Evolutionary conservation across 2,888 invertebrate species (phyloP).

Genomic region (Nomada fucata): DNA sequence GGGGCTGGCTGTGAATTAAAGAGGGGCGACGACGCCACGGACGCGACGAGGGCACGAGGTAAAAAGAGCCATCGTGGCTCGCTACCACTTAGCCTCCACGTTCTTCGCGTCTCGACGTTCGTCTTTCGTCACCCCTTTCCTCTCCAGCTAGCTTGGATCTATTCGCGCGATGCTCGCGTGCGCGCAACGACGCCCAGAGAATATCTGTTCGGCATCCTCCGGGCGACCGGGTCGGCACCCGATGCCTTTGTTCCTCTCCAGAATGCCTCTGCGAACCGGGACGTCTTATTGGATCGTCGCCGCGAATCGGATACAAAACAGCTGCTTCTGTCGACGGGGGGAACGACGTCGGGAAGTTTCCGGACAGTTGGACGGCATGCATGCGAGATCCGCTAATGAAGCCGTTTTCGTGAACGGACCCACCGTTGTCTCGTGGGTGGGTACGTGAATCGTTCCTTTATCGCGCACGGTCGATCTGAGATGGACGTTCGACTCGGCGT

Average conservation of each 20-base stretch:
- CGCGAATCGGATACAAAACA: neutral
- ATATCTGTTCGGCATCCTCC: too few relatives aligned
- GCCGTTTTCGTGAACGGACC: conserved; percentile 73
- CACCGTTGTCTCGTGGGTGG: conserved; percentile 72
- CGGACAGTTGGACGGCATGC: conserved; percentile 39
- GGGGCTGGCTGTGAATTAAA: conserved; percentile 81
- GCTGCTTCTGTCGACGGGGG: too few relatives aligned
- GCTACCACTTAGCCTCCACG: conserved; percentile 33
- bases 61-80: conserved; percentile 70
- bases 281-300: neutral
- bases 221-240: neutral
- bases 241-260: neutral
- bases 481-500: conserved; percentile 63
- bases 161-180: neutral
- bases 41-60: conserved; percentile 73
- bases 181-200: too few relatives aligned
- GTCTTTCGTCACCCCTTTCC: neutral
- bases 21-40: conserved; percentile 78
- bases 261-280: too few relatives aligned
- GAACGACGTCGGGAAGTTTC: conserved; percentile 18
- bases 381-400: conserved; percentile 71
- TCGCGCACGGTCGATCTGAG: conserved; percentile 72
- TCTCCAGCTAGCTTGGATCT: neutral
- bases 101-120: neutral
- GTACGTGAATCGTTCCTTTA: conserved; percentile 70